Evolutionary conservation across 2,113 vertebrate species (phyloP), one percentile per base, ranked within the genome.

Genomic region (Lynx canadensis): DNA sequence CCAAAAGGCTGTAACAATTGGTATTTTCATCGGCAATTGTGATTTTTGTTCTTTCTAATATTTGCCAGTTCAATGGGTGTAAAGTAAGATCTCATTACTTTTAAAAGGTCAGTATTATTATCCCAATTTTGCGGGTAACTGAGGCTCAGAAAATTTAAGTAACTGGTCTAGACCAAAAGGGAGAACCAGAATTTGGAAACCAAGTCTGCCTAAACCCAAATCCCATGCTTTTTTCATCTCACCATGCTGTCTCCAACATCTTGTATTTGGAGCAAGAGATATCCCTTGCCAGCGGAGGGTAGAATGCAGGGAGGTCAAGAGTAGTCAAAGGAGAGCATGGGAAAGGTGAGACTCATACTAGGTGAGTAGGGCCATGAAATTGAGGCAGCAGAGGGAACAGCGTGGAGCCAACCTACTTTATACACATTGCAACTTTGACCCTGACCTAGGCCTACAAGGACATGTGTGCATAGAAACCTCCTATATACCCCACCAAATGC

Each of bases 31-130:
- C 66, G 71, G 55, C 45, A 83, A 78, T 36, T 68, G 31, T 92
- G 96, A 79, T 79, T 76, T 85, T 96, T 94, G n/a, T 91, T 84
- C 36, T 92, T 95, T 83, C 29, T 89, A 45, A 85, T 69, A 92
- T 97, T 93, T 68, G 7, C 29, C 41, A n/a, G 0, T 69, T 78
- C 38, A 57, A 13, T 60, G 18, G 3, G 5, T 81, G 0, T 60
- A 91, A 94, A 94, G 55, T 33, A 79, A 21, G 69, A 65, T 41
- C 15, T 93, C 83, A 41, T 78, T 83, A n/a, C 79, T 83, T 96
- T 94, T 91, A 31, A 90, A 86, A 93, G 57, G 21, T 91, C 57
- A 89, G 16, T 48, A 73, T 65, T 88, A 52, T 84, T 81, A 50
- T 92, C 80, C 31, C 33, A 91, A 60, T 87, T 94, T 88, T 73